These are phyloP conservation scores for Rhineura floridana DNA, from an alignment of 2,113 vertebrate species.

Conservation along the genomic window DNA sequence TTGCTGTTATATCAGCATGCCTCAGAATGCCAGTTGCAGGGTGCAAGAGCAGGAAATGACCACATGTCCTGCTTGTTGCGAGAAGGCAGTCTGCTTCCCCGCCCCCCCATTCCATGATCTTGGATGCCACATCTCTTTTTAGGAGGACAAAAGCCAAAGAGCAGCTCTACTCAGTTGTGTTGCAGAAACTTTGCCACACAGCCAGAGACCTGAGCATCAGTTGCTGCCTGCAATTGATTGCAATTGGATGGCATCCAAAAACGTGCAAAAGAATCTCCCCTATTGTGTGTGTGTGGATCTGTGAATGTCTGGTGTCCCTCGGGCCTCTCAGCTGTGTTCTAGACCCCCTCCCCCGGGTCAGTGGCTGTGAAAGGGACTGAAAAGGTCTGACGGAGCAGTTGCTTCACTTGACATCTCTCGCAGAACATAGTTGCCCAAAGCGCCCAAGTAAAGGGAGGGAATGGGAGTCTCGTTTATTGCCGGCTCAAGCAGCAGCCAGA, in stretches of 20 bases:
- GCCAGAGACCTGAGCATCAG: neutral
- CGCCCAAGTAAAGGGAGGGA: neutral
- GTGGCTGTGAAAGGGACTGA: neutral
- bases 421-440: neutral
- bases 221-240: neutral
- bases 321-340: no score
- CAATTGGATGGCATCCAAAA: no score
- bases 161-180: neutral
- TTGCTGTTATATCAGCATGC: no score
- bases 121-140: neutral
- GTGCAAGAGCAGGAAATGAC: no score
- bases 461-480: neutral
- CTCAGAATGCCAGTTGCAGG: neutral
- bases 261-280: neutral
- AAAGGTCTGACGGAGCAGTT: neutral
- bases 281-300: no score
- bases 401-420: neutral
- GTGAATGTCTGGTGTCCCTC: neutral
- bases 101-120: neutral
- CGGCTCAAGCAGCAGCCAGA: neutral
- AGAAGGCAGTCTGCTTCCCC: no score
- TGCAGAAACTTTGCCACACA: neutral
- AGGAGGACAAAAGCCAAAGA: no score
- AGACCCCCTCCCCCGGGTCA: neutral
- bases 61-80: no score